Percentiles rank a stretch among this genome's conserved stretches.
phyloP scores from a whole-genome alignment of 2,888 invertebrate species.

The Thecophora atra region DNA sequence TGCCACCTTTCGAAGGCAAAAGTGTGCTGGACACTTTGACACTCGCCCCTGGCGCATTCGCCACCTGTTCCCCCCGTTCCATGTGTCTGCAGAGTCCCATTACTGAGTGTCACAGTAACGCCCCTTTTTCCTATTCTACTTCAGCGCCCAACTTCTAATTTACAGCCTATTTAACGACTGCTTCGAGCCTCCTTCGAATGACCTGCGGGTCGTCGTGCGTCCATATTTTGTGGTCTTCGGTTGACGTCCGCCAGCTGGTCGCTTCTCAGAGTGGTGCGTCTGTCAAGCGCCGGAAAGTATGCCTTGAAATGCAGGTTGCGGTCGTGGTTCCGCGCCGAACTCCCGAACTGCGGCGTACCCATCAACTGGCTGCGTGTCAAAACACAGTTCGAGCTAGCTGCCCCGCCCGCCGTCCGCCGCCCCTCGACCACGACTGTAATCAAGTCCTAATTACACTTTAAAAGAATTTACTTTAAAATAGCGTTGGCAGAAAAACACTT shows the following conservation, averaged over 20 bases:
- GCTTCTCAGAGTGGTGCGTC: background rate
- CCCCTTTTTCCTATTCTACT: background rate
- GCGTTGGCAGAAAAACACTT: slow-evolving; percentile 11
- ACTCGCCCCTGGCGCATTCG: background rate
- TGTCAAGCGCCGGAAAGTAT: slow-evolving; percentile 22
- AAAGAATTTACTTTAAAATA: slow-evolving; percentile 34
- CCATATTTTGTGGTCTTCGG: background rate
- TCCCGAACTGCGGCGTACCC: slow-evolving; percentile 46
- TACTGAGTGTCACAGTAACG: slow-evolving; percentile 21
- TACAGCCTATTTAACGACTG: background rate
- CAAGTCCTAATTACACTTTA: slow-evolving; percentile 47
- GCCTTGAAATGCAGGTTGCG: slow-evolving; percentile 9
- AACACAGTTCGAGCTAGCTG: slow-evolving; percentile 47
- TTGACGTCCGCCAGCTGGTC: slow-evolving; percentile 45
- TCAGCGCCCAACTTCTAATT: too few relatives aligned
- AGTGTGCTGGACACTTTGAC: slow-evolving; percentile 17
- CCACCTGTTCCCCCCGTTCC: slow-evolving; percentile 8
- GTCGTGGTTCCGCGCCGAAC: slow-evolving; percentile 41
- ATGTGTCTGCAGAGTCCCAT: background rate
- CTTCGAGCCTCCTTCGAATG: background rate
- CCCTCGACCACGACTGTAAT: slow-evolving; percentile 45
- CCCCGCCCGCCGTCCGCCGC: slow-evolving; percentile 34
- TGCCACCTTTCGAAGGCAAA: background rate
- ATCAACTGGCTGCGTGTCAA: slow-evolving; percentile 61
- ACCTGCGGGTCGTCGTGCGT: background rate